These are phyloP conservation scores for Aphelinus atriplicis DNA, from an alignment of 1,140 invertebrate genomes.

Conservation along the genomic window DNA sequence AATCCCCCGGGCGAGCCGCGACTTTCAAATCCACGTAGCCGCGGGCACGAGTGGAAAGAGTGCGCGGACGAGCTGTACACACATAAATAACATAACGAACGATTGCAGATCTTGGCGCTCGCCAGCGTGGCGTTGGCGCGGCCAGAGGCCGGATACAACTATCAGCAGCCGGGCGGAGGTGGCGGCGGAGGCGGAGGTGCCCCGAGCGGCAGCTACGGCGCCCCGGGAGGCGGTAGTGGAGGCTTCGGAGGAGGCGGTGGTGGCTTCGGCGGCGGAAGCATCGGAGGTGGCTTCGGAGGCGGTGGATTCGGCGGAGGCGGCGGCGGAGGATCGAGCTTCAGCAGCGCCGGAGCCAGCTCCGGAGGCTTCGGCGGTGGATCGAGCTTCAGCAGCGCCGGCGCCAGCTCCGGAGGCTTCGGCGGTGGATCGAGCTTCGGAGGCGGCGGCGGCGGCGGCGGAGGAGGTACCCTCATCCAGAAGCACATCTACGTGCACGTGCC, in stretches of 20 bases:
- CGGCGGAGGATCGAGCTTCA: slow-evolving; percentile 53
- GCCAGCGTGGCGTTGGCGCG: slow-evolving; percentile 64
- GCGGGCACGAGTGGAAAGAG: neutral
- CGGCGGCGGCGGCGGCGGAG: slow-evolving; percentile 55
- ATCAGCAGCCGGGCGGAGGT: slow-evolving; percentile 52
- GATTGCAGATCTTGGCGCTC: slow-evolving; percentile 66
- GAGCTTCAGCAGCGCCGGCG: slow-evolving; percentile 53
- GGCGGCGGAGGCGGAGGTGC: slow-evolving; percentile 62
- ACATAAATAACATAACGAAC: neutral
- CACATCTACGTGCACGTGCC: slow-evolving; percentile 85
- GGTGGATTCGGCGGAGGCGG: slow-evolving; percentile 43
- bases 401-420: slow-evolving; percentile 49
- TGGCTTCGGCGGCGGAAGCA: slow-evolving; percentile 47
- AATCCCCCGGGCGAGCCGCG: neutral
- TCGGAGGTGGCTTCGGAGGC: slow-evolving; percentile 43
- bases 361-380: slow-evolving; percentile 54
- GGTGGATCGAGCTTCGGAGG: slow-evolving; percentile 53
- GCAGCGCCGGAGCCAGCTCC: slow-evolving; percentile 53
- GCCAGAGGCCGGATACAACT: slow-evolving; percentile 68
- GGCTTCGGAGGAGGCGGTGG: slow-evolving; percentile 43
- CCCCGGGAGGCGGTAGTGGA: slow-evolving; percentile 48
- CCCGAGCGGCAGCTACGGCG: slow-evolving; percentile 52
- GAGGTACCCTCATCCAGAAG: slow-evolving; percentile 71
- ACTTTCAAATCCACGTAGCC: slow-evolving; percentile 1
- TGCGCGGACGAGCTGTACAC: neutral